phyloP scores from a whole-genome alignment of 2,888 invertebrate species.

The Melanchra persicariae region DNA sequence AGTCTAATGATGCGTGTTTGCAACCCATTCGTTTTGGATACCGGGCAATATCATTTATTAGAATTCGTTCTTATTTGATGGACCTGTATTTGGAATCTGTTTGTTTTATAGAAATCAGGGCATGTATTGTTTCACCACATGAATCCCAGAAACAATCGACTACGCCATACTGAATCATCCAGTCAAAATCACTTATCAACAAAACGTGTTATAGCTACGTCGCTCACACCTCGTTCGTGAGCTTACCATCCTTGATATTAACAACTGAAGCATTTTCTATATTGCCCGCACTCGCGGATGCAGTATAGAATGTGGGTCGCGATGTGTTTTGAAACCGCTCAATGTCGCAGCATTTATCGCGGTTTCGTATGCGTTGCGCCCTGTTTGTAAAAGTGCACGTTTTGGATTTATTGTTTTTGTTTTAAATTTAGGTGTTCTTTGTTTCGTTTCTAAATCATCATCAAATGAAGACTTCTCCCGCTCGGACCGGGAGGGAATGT shows the following conservation, averaged over 20 bases:
- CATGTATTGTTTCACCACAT: too few relatives aligned
- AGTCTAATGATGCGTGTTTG: slow-evolving; percentile 18
- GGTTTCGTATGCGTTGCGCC: slow-evolving; percentile 67
- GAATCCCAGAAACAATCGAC: background rate
- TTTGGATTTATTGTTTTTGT: slow-evolving; percentile 26
- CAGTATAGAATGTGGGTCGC: slow-evolving; percentile 78
- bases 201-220: slow-evolving; percentile 42
- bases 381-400: slow-evolving; percentile 50
- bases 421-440: background rate
- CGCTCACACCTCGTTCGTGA: slow-evolving; percentile 49
- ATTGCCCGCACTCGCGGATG: slow-evolving; percentile 74
- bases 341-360: slow-evolving; percentile 75
- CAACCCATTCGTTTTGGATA: background rate
- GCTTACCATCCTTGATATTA: slow-evolving; percentile 62
- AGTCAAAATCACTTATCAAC: slow-evolving; percentile 18
- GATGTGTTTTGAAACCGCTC: slow-evolving; percentile 79
- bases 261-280: slow-evolving; percentile 61
- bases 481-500: too few relatives aligned
- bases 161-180: slow-evolving; percentile 9
- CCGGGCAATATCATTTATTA: background rate
- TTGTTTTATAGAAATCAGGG: background rate
- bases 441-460: slow-evolving; percentile 2
- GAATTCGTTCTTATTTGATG: background rate
- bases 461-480: too few relatives aligned
- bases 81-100: background rate